Evolutionary conservation across 2,797 vertebrate species (phyloP), one percentile per base, ranked within the genome.

Genomic region (Cyclopterus lumpus): DNA sequence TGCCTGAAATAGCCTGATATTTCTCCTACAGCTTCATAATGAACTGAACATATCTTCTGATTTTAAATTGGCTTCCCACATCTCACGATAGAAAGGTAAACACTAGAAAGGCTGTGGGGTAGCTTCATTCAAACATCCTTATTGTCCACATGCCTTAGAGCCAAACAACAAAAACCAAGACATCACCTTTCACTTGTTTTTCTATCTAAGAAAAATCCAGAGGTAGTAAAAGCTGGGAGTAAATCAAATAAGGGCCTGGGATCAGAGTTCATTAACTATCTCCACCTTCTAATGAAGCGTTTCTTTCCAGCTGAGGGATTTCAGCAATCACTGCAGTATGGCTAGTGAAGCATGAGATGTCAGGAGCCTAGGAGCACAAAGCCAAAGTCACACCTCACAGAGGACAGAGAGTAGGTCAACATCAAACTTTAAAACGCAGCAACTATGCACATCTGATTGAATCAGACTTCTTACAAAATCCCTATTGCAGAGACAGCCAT

Each of bases 231-330:
- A 58, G 54, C 22, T 53, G 65, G 8, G 49, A 84, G 36, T 71
- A 65, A 85, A 59, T 80, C 53, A 70, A 66, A 73, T 55, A 64
- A 72, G 54, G 69, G 82, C 44, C 68, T 36, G 9, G 53, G 75
- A 82, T 79, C 77, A 83, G 67, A 80, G 83, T 83, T 88, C 84
- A 84, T 44, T 73, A 83, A 75, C 60, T 73, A 66, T 73, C 67
- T 67, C 18, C 72, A 58, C 38, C 51, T n/a, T 72, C 73, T 81
- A 86, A 87, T 85, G 65, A 88, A 80, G 55, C 40, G 73, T 85
- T 62, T 53, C 26, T 83, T 90, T 88, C 78, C 63, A 1, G 55
- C 69, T 78, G 62, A 85, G 46, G 42, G 68, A 44, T 75, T 82
- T 85, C 38, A 66, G 75, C 75, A 80, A 81, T 79, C 3, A 12